phyloP scores from a whole-genome alignment of 2,797 vertebrate genomes.

The Tangara arthus region DNA sequence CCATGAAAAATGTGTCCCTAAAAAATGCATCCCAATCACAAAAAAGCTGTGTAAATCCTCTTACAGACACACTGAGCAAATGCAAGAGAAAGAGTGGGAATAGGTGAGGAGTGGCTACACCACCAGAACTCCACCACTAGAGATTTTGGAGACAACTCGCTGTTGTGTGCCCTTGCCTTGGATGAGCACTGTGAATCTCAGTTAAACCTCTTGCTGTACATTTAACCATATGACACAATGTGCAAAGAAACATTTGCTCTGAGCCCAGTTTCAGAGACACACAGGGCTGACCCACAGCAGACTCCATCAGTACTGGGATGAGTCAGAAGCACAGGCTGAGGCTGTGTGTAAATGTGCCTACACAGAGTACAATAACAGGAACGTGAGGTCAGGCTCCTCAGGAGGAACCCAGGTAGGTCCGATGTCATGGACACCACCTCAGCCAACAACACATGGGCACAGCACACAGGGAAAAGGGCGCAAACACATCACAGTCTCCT shows the following conservation, averaged over 20 bases:
- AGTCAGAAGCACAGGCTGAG: background rate
- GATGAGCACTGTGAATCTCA: background rate
- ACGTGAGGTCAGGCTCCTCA: rapidly evolving
- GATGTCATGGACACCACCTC: background rate
- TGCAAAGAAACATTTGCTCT: background rate
- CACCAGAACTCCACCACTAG: background rate
- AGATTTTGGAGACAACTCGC: background rate
- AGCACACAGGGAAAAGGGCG: background rate
- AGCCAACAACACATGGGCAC: background rate
- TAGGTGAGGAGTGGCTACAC: background rate
- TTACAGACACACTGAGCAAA: background rate
- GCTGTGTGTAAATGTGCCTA: background rate
- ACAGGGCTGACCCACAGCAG: background rate
- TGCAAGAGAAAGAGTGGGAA: background rate
- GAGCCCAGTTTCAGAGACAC: background rate
- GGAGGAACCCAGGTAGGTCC: background rate
- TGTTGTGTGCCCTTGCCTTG: background rate
- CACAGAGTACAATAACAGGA: background rate
- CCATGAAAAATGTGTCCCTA: background rate
- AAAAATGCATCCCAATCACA: background rate
- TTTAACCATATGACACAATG: rapidly evolving
- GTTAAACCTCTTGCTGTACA: background rate
- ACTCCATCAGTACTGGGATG: background rate
- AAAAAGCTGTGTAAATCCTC: background rate
- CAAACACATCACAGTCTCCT: rapidly evolving